Percentiles rank a stretch among this genome's conserved stretches.
Evolutionary conservation across 2,888 invertebrate species (phyloP).

Genomic region (Drosophila hawaiiensis): DNA sequence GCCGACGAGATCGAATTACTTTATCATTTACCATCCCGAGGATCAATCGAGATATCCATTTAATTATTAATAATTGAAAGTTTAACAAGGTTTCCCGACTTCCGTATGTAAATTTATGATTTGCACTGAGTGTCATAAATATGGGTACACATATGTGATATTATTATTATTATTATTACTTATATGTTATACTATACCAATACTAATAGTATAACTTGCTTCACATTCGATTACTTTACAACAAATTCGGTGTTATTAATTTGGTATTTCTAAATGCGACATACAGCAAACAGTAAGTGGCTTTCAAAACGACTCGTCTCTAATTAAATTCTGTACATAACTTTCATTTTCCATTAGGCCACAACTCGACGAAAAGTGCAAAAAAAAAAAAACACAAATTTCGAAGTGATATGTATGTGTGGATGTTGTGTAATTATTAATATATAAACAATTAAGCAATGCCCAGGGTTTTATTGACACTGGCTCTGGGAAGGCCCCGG

Average conservation of each 20-base stretch:
- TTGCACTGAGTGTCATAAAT: no score
- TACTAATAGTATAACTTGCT: not conserved
- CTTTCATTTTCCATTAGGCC: constrained; percentile 68
- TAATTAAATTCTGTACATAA: constrained; percentile 66
- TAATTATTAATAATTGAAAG: not conserved
- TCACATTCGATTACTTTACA: not conserved
- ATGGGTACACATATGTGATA: no score
- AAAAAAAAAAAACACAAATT: constrained; percentile 18
- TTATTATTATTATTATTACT: no score
- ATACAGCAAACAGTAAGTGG: constrained; percentile 11
- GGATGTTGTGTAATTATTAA: constrained; percentile 41
- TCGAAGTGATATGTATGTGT: constrained; percentile 31
- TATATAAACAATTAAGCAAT: constrained; percentile 64
- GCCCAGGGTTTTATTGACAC: constrained; percentile 30
- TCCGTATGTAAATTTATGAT: no score
- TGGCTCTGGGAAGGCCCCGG: constrained; percentile 1
- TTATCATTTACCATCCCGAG: not conserved
- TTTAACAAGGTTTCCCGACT: not conserved
- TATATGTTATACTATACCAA: not conserved
- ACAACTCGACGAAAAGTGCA: constrained; percentile 1
- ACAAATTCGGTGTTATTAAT: not conserved
- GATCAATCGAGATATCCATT: not conserved
- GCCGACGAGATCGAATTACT: not conserved
- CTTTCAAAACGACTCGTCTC: constrained; percentile 27
- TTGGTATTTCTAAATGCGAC: not conserved